A percentile compares a stretch with the other conserved stretches of the same genome.
phyloP scores from a whole-genome alignment of 2,797 vertebrate genomes.

The Xerus rutilus region DNA sequence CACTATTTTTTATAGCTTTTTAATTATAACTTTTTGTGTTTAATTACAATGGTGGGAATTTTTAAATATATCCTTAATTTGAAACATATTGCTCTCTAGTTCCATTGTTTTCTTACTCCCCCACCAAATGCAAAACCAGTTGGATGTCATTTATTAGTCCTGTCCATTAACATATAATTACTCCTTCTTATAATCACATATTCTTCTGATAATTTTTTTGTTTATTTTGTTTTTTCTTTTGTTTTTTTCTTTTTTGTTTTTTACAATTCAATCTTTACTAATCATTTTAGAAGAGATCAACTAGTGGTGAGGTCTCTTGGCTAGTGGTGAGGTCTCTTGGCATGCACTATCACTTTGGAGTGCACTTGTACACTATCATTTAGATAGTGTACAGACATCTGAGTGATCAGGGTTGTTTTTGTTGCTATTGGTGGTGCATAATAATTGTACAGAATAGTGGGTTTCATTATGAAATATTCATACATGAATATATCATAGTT shows the following conservation, averaged over 20 bases:
- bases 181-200: background rate
- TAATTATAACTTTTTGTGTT: background rate
- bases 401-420: background rate
- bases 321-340: background rate
- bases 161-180: background rate
- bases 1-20: background rate
- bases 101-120: background rate
- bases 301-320: background rate
- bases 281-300: background rate
- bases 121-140: background rate
- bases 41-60: background rate
- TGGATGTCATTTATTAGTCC: background rate
- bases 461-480: background rate
- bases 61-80: background rate
- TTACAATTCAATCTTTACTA: background rate
- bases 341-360: background rate
- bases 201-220: background rate
- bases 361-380: background rate
- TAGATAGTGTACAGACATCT: background rate
- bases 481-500: background rate
- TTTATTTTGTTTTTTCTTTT: background rate
- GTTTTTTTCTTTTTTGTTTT: background rate
- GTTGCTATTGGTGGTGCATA: background rate
- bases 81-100: background rate
- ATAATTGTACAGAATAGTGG: background rate